Base-by-base conservation (phyloP, 2,888 invertebrate genomes). In the Drosophila putrida region DNA sequence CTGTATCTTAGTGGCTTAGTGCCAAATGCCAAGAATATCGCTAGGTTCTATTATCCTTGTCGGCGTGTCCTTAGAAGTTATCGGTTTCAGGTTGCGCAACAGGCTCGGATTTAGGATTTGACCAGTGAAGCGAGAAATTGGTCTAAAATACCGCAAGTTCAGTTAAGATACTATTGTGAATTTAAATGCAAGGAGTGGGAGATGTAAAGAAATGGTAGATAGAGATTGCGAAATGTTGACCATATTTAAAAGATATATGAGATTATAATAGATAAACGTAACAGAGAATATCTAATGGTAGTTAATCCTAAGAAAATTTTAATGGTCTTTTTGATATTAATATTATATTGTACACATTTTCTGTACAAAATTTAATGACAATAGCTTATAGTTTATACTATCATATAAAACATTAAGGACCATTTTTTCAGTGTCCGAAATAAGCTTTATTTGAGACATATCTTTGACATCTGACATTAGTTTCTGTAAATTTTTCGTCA, bases 51-150 rank as follows among this genome's bases (percentile, higher is more conserved):
- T 57, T 69, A 51, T 62, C 51, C 57, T 47, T 49, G 49, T 8
- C 77, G 71, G 71, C 39, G 51, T 41, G 57, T 43, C 39, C 60
- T 76, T 50, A 76, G 71, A 76, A 62, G 64, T 65, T 25, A 10
- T 10, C 20, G 31, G 0, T 38, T 31, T 53, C 65, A 64, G 55
- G 62, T 79, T 82, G 72, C 68, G 87, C 80, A 82, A 86, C 83
- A 82, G 83, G 72, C 88, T 68, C 8, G 35, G 51, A 6, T 4
- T 51, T 9, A 20, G 59, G 58, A 62, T 75, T 65, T 60, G 50
- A 11, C 11, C 50, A 58, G 11, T 41, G 35, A 78, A 57, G 54
- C 88, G 63, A 66, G 47, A 82, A 88, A 88, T 70, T 57, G 76
- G 44, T 55, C 49, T 60, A 10, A 47, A 65, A 64, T 31, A 67